Percentiles rank a stretch among this genome's conserved stretches.
Conservation (phyloP, 2,113 vertebrate genomes). For the Pogona vitticeps region DNA sequence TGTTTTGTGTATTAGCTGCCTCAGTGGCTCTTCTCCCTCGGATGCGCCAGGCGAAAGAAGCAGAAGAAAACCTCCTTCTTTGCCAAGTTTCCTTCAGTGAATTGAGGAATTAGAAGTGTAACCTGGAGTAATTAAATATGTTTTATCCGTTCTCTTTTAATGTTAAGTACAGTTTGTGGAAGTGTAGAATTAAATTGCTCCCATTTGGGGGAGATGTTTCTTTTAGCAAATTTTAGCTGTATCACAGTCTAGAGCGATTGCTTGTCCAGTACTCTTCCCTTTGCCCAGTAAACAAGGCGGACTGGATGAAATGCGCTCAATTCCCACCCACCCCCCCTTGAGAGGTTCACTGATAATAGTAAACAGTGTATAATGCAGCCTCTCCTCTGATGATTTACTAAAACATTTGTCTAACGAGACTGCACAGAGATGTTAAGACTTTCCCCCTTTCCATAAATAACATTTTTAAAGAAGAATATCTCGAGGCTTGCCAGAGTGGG, state of each 20-base stretch:
- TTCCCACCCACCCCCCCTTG: constrained; percentile 16
- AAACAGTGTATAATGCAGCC: constrained; percentile 23
- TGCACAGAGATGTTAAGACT: neutral
- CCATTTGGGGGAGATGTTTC: constrained; percentile 82
- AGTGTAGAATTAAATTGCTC: constrained; percentile 79
- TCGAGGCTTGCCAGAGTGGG: no score
- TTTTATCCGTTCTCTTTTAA: constrained; percentile 86
- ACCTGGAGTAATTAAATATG: constrained; percentile 88
- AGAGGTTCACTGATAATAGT: constrained; percentile 41
- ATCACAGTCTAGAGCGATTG: neutral
- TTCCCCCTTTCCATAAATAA: neutral
- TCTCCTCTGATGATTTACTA: neutral
- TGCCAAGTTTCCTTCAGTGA: constrained; percentile 88
- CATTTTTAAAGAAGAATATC: neutral
- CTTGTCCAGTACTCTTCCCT: neutral
- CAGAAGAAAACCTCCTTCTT: constrained; percentile 84
- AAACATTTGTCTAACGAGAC: neutral
- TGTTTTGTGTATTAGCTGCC: constrained; percentile 91
- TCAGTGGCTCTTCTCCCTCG: constrained; percentile 86
- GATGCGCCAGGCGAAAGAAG: constrained; percentile 84
- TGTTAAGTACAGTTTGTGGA: constrained; percentile 85
- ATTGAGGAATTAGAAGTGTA: constrained; percentile 87
- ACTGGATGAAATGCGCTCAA: neutral
- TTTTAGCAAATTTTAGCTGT: constrained; percentile 67
- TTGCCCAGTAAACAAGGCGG: neutral